These are phyloP conservation scores for Ciconia stormi DNA, from an alignment of 2,113 vertebrate species.

Conservation along the genomic window DNA sequence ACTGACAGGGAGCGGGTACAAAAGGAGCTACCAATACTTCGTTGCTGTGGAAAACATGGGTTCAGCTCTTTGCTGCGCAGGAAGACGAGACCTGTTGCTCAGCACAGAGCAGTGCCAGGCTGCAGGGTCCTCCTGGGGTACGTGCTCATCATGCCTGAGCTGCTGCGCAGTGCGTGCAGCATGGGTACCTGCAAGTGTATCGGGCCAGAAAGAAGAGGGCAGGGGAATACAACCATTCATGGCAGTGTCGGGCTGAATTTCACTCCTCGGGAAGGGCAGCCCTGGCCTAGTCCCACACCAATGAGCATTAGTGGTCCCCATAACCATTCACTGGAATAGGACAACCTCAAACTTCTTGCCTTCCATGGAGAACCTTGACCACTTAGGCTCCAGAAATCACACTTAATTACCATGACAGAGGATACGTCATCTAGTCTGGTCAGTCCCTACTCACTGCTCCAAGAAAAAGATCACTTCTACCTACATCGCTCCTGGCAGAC, in stretches of 20 bases:
- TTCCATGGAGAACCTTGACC: not conserved
- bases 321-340: not conserved
- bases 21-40: rapidly evolving
- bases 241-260: not conserved
- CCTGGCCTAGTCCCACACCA: not conserved
- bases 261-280: not conserved
- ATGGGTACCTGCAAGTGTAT: not conserved
- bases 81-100: not conserved
- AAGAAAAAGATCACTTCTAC: not conserved
- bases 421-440: not conserved
- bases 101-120: not conserved
- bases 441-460: not conserved
- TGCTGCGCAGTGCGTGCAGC: rapidly evolving
- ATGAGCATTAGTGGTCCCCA: not conserved
- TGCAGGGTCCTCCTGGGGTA: not conserved
- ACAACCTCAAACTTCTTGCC: not conserved
- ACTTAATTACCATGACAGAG: not conserved
- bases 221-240: rapidly evolving
- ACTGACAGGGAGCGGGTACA: rapidly evolving
- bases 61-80: not conserved
- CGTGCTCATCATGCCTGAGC: rapidly evolving
- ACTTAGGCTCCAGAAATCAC: not conserved
- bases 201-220: not conserved
- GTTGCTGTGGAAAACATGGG: rapidly evolving
- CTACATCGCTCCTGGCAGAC: not conserved